Percentiles rank a stretch among this genome's conserved stretches.
Evolutionary conservation across 2,797 vertebrate species (phyloP).

Genomic region (Alectoris magna): DNA sequence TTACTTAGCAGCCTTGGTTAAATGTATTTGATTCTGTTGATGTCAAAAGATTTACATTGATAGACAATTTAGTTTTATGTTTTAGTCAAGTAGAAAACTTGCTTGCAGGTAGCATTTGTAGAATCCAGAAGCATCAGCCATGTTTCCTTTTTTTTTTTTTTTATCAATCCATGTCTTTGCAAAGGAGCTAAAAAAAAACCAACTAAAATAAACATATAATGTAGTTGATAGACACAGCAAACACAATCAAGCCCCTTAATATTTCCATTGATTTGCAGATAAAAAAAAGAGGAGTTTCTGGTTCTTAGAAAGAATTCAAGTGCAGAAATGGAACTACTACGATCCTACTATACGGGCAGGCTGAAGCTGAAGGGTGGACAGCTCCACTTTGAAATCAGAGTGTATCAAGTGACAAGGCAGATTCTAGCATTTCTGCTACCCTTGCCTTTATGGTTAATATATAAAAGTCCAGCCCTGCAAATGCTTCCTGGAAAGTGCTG

Average conservation of each 20-base stretch:
- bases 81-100: not conserved
- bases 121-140: not conserved
- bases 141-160: not conserved
- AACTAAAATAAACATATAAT: constrained; percentile 6
- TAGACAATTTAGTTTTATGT: not conserved
- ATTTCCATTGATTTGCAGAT: constrained; percentile 10
- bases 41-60: not conserved
- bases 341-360: not conserved
- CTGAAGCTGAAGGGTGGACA: not conserved
- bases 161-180: not conserved
- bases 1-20: not conserved
- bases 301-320: constrained; percentile 11
- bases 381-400: not conserved
- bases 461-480: not conserved
- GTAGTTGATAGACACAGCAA: not conserved
- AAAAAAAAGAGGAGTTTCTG: not conserved
- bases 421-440: not conserved
- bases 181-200: constrained; percentile 14
- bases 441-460: not conserved
- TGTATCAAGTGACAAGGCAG: not conserved
- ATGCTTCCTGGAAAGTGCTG: constrained; percentile 10
- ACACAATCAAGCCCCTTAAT: not conserved
- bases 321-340: constrained; percentile 6
- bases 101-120: not conserved
- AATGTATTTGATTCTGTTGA: not conserved